These are phyloP conservation scores for Isichthys henryi DNA, from an alignment of 2,113 vertebrate species.

Conservation along the genomic window DNA sequence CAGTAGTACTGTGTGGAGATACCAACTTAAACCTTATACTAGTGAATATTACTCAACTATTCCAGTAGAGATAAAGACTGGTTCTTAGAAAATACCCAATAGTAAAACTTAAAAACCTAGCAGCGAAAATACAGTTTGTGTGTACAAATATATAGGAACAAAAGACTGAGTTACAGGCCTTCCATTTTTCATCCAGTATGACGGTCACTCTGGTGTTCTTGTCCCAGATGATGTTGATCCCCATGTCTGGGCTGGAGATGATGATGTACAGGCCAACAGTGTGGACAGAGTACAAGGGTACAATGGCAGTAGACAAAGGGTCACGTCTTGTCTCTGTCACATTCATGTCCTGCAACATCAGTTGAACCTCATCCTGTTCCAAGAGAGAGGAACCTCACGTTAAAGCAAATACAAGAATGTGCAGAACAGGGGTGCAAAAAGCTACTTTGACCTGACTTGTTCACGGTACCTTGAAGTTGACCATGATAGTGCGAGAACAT, in stretches of 20 bases:
- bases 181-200: constrained; percentile 54
- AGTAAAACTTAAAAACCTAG: not conserved
- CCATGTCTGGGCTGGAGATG: constrained; percentile 50
- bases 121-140: not conserved
- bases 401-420: not conserved
- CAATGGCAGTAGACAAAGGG: not conserved
- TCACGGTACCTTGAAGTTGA: constrained; percentile 57
- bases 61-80: not conserved
- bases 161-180: constrained; percentile 42
- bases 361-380: constrained; percentile 39
- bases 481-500: constrained; percentile 64
- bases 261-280: constrained; percentile 69
- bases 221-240: constrained; percentile 72
- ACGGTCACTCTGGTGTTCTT: constrained; percentile 67
- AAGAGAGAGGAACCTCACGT: not conserved
- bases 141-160: not conserved
- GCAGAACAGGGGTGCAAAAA: too few relatives aligned
- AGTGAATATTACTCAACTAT: not conserved
- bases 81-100: not conserved
- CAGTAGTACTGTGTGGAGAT: not conserved
- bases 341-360: constrained; percentile 50
- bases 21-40: not conserved
- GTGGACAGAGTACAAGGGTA: constrained; percentile 52
- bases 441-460: not conserved
- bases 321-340: constrained; percentile 30